Base-by-base conservation (phyloP, 2,888 invertebrate genomes). In the Lumbricus terrestris region DNA sequence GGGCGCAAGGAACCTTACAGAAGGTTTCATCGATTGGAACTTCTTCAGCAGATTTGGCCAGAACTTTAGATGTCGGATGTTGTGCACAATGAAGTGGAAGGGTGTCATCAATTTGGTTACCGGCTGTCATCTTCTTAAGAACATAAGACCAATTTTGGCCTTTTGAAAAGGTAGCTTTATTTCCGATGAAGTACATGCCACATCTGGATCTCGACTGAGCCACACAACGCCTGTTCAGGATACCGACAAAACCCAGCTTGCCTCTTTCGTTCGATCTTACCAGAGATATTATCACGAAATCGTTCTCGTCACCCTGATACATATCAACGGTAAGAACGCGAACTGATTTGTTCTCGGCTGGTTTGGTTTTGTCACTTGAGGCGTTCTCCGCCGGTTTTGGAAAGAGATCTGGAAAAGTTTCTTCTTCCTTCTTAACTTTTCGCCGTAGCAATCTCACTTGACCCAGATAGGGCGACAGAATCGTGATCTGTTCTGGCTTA, bases 171-270 rank as follows among this genome's bases (percentile, higher is more conserved):
- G 91, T 91, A 33, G 47, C 85, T 8, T 42, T 37, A 89, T 91
- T 92, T 38, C 92, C 92, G 34, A 91, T 89, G 33, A 91, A 90
- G 88, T 91, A 91, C 88, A 92, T 54, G 15, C 91, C 91, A 90
- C 91, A 91, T 37, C 54, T 89, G 29, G 91, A 89, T 54, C 93
- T 90, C 20, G 93, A 92, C 47, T 92, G 92, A 33, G 94, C 94
- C 5, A 95, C 94, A 91, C 94, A 94, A 13, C 94, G 93, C 23
- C 95, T 92, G 91, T 95, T 95, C 0, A 92, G 82, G 33, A 90
- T 83, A 35, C 92, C 93, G 88, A 95, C 92, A 91, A 95, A 95
- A 37, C 95, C 95, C 90, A 94, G 93, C 33, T 92, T 91, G 40
- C 92, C 91, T 40, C 93, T 92, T 35, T 88, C 90, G 91, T 93